Base-by-base conservation (phyloP, 2,113 vertebrate species). In the Chionodraco myersi region DNA sequence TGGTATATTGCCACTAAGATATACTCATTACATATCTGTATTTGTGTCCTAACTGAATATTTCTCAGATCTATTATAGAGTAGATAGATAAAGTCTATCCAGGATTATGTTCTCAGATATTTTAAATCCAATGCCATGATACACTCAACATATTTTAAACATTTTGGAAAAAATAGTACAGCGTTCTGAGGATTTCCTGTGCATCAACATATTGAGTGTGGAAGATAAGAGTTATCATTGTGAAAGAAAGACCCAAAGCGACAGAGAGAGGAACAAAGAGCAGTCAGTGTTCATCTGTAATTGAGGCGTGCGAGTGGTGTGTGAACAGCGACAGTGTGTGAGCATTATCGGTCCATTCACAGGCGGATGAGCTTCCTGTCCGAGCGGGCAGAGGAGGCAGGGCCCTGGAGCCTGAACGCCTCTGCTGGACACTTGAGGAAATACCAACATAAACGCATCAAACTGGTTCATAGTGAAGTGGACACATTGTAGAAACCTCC, bases 331-430 rank as follows among this genome's bases (percentile, higher is more conserved):
- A 15, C 13, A 23, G 51, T 3, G 71, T 34, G 56, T 54, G 69
- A 34, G 54, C 8, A 1, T 1, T 44, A 58, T 56, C 47, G 44
- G 47, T 51, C 53, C 14, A 12, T 57, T 77, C 56, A 70, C 67
- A 61, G 56, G 54, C 65, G 45, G 52, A 48, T 44, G 62, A 13
- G 11, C 54, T 80, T 77, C 84, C 72, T 71, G 72, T 79, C 79
- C 54, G 11, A 26, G 52, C 68, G 81, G 83, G 65, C 72, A 80
- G 61, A 60, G 14, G 59, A 72, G 5, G 53, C 0, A 0, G 26
- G 1, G 18, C 53, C 72, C 49, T 30, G 34, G 47, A 72, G 82
- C 76, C 80, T 66, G 48, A 69, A 60, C 4, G 36, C 48, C 79
- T 66, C 74, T 59, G 7, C 5, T 74, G 57, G 74, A 60, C 36